These are phyloP conservation scores for Spheniscus mendiculus DNA, from an alignment of 2,113 vertebrate genomes.

Conservation along the genomic window DNA sequence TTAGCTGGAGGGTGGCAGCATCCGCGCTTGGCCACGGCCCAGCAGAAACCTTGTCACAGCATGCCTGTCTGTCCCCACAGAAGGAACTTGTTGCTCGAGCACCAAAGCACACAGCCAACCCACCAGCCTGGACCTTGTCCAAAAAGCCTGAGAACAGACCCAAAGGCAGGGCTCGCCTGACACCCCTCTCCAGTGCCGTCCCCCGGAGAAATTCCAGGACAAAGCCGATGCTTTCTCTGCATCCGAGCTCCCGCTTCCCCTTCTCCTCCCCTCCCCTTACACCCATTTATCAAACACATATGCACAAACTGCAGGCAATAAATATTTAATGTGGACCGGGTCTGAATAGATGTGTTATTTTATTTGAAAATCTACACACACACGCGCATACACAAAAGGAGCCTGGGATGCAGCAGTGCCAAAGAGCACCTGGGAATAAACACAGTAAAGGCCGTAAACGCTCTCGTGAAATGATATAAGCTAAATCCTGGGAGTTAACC, in stretches of 20 bases:
- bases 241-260: not conserved
- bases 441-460: conserved; percentile 69
- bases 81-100: not conserved
- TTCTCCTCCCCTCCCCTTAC: not conserved
- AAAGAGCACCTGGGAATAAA: conserved; percentile 66
- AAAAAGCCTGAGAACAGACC: not conserved
- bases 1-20: not conserved
- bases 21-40: fast-evolving
- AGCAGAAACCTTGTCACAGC: not conserved
- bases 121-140: not conserved
- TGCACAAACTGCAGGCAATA: conserved; percentile 68
- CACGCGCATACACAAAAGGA: not conserved
- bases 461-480: conserved; percentile 75
- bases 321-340: conserved; percentile 75
- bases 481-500: conserved; percentile 78
- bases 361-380: conserved; percentile 67
- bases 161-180: fast-evolving
- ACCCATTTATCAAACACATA: conserved; percentile 65
- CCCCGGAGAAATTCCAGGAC: not conserved
- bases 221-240: not conserved
- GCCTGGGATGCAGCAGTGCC: conserved; percentile 56
- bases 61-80: fast-evolving
- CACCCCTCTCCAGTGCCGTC: not conserved
- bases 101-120: not conserved
- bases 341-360: conserved; percentile 64